phyloP scores from a whole-genome alignment of 1,140 invertebrate genomes.

The Campodea augens region DNA sequence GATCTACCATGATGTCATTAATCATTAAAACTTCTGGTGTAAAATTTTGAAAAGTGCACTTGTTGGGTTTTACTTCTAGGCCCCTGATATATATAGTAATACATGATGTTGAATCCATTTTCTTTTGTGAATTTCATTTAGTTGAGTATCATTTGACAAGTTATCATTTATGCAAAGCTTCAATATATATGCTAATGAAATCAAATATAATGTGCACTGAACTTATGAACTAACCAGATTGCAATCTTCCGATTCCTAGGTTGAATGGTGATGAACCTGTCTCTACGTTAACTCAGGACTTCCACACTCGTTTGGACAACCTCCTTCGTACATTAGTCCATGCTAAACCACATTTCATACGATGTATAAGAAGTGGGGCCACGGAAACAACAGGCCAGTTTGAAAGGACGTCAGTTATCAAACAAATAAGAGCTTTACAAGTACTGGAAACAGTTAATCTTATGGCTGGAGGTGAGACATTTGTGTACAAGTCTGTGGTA shows the following conservation, averaged over 20 bases:
- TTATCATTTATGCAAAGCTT: too few species aligned
- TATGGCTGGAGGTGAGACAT: conserved; percentile 53
- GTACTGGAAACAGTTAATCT: conserved; percentile 86
- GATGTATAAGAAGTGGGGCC: conserved; percentile 71
- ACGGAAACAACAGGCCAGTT: conserved; percentile 42
- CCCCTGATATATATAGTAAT: too few species aligned
- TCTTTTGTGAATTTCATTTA: too few species aligned
- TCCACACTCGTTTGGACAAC: conserved; percentile 81
- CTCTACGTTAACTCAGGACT: conserved; percentile 82
- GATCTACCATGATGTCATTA: too few species aligned
- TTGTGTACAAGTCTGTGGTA: not conserved
- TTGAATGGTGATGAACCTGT: conserved; percentile 72
- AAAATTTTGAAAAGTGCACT: too few species aligned
- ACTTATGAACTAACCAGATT: too few species aligned
- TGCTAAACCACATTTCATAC: conserved; percentile 80
- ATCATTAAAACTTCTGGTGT: too few species aligned
- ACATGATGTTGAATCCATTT: too few species aligned
- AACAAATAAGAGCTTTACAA: conserved; percentile 74
- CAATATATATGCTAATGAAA: too few species aligned
- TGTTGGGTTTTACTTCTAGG: too few species aligned
- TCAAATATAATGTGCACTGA: too few species aligned
- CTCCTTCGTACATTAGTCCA: conserved; percentile 74
- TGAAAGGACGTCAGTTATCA: conserved; percentile 57
- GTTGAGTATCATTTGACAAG: too few species aligned
- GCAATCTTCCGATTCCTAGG: conserved; percentile 22